A percentile compares a stretch with the other conserved stretches of the same genome.
Conservation (phyloP, 2,888 invertebrate genomes). For the Cheilosia urbana region DNA sequence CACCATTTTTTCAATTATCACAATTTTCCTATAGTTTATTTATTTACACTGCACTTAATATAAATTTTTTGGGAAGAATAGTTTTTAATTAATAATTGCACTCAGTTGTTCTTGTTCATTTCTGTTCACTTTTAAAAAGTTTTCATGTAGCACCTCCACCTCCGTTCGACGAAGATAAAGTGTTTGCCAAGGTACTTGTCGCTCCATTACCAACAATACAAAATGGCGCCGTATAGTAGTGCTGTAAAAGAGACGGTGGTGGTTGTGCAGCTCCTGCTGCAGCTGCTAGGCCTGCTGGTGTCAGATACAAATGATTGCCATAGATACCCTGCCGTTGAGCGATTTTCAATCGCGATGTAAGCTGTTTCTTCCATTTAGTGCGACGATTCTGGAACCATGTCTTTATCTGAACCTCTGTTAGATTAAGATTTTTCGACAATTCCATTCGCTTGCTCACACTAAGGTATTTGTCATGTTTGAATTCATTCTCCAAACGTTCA, state of each 20-base stretch:
- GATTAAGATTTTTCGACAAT: conserved; percentile 92
- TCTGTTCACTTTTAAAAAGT: too few relatives aligned
- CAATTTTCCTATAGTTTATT: conserved; percentile 14
- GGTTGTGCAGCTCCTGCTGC: conserved; percentile 60
- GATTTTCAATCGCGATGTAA: conserved; percentile 94
- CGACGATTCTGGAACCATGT: conserved; percentile 98
- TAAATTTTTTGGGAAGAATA: background rate
- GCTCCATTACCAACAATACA: conserved; percentile 75
- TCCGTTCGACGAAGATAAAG: conserved; percentile 26
- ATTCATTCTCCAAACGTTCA: conserved; percentile 95
- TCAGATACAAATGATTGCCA: conserved; percentile 85
- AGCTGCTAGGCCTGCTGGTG: conserved; percentile 83
- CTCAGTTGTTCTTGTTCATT: conserved; percentile 15
- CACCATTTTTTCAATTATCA: too few relatives aligned
- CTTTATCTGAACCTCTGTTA: conserved; percentile 98
- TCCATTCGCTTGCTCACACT: conserved; percentile 98
- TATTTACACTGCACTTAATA: conserved; percentile 53
- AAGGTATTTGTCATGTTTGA: conserved; percentile 97
- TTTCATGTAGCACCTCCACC: conserved; percentile 32
- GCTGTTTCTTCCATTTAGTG: conserved; percentile 98
- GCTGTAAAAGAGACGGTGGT: conserved; percentile 69
- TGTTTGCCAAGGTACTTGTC: conserved; percentile 24
- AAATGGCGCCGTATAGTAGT: conserved; percentile 77
- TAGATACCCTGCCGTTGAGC: conserved; percentile 93
- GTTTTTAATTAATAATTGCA: conserved; percentile 6